Base-by-base conservation (phyloP, 2,888 invertebrate species). In the Seira musarum region DNA sequence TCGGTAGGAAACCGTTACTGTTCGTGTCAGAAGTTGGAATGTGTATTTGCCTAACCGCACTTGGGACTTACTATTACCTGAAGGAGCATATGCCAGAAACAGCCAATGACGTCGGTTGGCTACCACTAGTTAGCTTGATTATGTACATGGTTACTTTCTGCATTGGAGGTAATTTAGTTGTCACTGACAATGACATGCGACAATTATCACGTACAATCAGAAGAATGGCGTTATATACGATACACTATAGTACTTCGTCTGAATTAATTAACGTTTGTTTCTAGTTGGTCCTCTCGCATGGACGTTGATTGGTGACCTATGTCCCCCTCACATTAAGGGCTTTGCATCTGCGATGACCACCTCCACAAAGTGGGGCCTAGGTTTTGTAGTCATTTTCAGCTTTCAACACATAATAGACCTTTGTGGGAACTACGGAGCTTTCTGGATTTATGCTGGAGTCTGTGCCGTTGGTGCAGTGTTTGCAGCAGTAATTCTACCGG, bases 271-370 rank as follows among this genome's bases (percentile, higher is more conserved):
- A n/a, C n/a, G n/a, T n/a, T n/a, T n/a, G n/a, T n/a, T n/a, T 63
- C 24, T 57, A 79, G 74, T 93, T 87, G 95, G 95, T 0, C 94
- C 95, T 0, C 92, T 95, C 60, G 94, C 95, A 0, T 95, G 95
- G 95, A 92, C 96, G 91, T 94, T 94, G 91, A 92, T 94, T 91
- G 92, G 93, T 0, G 95, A 95, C 87, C n/a, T n/a, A n/a, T 93
- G 95, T 88, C 90, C 95, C 19, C 90, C 92, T 0, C 93, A 94
- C 84, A 93, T 92, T 71, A 92, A 93, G 13, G 46, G 46, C 46
- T 6, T 46, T 10, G 95, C 95, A 0, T 93, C 94, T 0, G 93
- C 94, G 10, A 88, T 95, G 13, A 93, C 94, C 0, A 93, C 94
- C 0, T 92, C 93, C 87, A 89, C 92, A 53, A 95, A 94, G 88